Conservation (phyloP, 2,113 vertebrate genomes). For the Rhynchomys soricoides region DNA sequence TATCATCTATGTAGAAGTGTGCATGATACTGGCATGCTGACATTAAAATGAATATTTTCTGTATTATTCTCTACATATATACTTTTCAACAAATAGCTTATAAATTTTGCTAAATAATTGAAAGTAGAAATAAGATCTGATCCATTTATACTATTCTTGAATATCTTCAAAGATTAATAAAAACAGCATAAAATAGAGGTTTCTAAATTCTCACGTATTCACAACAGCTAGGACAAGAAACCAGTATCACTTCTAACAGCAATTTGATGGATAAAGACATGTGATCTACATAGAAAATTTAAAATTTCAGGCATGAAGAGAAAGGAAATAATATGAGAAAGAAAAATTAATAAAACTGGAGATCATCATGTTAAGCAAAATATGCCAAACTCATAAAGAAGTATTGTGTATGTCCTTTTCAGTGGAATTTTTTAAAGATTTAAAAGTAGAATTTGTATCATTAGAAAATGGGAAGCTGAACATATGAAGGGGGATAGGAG, state of each 20-base stretch:
- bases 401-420: not conserved
- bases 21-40: not conserved
- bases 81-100: not conserved
- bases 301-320: not conserved
- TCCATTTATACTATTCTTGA: not conserved
- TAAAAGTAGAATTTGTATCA: not conserved
- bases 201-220: not conserved
- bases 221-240: not conserved
- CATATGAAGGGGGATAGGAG: accelerated
- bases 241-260: not conserved
- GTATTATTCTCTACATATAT: accelerated
- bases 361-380: not conserved
- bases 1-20: not conserved
- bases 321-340: not conserved
- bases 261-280: not conserved
- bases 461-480: not conserved
- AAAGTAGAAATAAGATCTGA: not conserved
- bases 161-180: not conserved
- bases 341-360: not conserved
- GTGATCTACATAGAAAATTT: not conserved
- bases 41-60: not conserved
- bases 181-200: not conserved
- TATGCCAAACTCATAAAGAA: not conserved
- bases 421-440: not conserved
- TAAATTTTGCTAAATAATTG: not conserved